These are phyloP conservation scores for Hystrix cristata DNA, from an alignment of 2,113 vertebrate species.

Conservation along the genomic window DNA sequence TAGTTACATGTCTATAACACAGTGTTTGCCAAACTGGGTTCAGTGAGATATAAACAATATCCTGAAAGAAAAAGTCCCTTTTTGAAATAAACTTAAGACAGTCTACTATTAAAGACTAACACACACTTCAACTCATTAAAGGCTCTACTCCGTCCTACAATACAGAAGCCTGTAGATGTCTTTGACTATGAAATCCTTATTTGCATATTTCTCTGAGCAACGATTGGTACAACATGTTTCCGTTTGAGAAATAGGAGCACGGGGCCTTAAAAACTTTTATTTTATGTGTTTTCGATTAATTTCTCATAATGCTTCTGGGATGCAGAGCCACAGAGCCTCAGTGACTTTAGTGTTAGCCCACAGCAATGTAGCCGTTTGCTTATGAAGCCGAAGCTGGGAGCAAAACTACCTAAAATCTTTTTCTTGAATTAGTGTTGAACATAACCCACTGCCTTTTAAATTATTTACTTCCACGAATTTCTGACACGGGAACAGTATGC, in stretches of 20 bases:
- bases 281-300: conserved; percentile 7
- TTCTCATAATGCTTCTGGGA: neutral
- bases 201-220: conserved; percentile 38
- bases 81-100: conserved; percentile 18
- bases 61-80: neutral
- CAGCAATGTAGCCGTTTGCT: neutral
- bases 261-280: neutral
- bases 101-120: neutral
- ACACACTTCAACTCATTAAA: neutral
- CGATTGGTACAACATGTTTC: neutral
- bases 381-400: neutral
- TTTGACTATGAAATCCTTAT: neutral
- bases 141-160: neutral
- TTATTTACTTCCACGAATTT: neutral
- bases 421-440: neutral
- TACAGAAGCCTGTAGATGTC: neutral
- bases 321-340: accelerated
- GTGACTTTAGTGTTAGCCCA: neutral
- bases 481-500: neutral
- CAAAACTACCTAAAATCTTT: neutral
- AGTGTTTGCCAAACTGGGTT: neutral
- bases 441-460: neutral
- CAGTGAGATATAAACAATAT: neutral
- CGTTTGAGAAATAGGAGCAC: neutral
- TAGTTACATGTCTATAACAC: neutral